These are phyloP conservation scores for Nomada ruficornis DNA, from an alignment of 2,888 invertebrate genomes.

Conservation along the genomic window DNA sequence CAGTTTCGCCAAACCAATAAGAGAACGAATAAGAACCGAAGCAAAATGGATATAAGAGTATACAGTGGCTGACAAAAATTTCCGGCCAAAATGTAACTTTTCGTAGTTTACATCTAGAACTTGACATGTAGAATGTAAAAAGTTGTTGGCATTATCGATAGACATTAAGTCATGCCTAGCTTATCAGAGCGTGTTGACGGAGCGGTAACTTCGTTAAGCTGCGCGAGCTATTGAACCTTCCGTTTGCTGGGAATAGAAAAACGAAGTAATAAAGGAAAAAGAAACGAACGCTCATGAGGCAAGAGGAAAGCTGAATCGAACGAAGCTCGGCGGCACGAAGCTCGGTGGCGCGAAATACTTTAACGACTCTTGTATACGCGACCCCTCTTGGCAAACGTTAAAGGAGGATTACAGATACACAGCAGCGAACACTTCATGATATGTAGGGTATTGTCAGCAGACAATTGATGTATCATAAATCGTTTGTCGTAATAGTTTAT, in stretches of 20 bases:
- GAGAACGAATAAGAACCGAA: no score
- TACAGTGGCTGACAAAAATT: no score
- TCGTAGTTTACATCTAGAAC: no score
- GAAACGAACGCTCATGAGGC: slow-evolving; percentile 13
- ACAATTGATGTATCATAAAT: not conserved
- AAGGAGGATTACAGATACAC: slow-evolving; percentile 17
- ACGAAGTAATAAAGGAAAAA: slow-evolving; percentile 13
- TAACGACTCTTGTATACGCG: slow-evolving; percentile 64
- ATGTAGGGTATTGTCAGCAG: not conserved
- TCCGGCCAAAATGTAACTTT: no score
- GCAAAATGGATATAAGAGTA: no score
- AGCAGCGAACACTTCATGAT: slow-evolving; percentile 7
- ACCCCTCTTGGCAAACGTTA: slow-evolving; percentile 31
- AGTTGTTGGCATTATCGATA: slow-evolving; percentile 31
- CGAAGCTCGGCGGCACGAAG: slow-evolving; percentile 35
- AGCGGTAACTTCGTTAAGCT: slow-evolving; percentile 69
- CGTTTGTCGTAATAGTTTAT: not conserved
- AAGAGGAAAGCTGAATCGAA: slow-evolving; percentile 20
- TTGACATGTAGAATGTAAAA: not conserved
- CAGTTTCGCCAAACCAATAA: no score
- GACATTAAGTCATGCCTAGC: slow-evolving; percentile 26
- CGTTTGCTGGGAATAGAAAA: slow-evolving; percentile 43
- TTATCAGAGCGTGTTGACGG: slow-evolving; percentile 31
- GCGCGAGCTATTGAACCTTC: slow-evolving; percentile 59
- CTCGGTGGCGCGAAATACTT: slow-evolving; percentile 73